Conservation (phyloP, 92 coral and sea anemone species). For the Zoanthus sociatus region DNA sequence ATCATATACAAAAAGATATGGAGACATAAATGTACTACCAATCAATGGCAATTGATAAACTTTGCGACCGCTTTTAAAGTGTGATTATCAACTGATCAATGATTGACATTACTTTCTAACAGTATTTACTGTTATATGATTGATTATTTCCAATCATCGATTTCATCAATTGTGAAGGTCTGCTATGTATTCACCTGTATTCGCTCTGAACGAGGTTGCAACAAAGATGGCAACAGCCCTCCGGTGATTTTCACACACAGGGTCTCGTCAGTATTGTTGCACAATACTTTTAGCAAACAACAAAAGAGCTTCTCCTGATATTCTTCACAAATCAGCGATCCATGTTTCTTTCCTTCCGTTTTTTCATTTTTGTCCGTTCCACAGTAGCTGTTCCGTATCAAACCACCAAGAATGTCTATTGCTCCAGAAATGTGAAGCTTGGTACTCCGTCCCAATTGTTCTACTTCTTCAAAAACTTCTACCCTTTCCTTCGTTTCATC, state of each 20-base stretch:
- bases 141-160: too few relatives aligned
- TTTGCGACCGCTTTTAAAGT: too few relatives aligned
- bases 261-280: conserved; percentile 54
- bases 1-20: too few relatives aligned
- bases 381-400: conserved; percentile 37
- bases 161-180: not conserved
- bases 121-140: too few relatives aligned
- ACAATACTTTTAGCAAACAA: conserved; percentile 65
- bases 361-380: conserved; percentile 8
- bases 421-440: conserved; percentile 72
- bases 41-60: too few relatives aligned
- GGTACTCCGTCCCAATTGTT: conserved; percentile 21
- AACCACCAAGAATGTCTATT: conserved; percentile 81
- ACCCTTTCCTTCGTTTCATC: conserved; percentile 23
- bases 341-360: not conserved
- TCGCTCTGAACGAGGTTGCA: conserved; percentile 48
- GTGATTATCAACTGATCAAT: too few relatives aligned
- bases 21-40: too few relatives aligned
- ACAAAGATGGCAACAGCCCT: conserved; percentile 69
- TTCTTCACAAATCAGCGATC: conserved; percentile 52
- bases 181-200: conserved; percentile 52
- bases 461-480: not conserved
- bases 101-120: too few relatives aligned
- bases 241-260: conserved; percentile 82
- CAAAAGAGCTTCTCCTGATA: conserved; percentile 68